phyloP scores from a whole-genome alignment of 1,140 invertebrate species.

The Helicoverpa zea region DNA sequence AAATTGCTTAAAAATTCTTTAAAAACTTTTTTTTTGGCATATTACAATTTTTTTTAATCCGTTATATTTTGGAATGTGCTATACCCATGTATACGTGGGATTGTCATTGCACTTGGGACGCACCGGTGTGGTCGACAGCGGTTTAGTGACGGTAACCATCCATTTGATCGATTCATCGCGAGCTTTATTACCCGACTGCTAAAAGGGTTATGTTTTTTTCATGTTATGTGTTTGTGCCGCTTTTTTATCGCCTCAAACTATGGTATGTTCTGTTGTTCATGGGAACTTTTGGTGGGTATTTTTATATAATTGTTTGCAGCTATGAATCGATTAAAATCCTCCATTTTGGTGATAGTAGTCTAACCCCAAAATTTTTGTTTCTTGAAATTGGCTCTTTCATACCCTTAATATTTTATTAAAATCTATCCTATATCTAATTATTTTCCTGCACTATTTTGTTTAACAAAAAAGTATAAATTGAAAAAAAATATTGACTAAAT shows the following conservation, averaged over 20 bases:
- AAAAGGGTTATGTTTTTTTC: not conserved
- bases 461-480: not conserved
- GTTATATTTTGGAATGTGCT: conserved; percentile 30
- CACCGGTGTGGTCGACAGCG: conserved; percentile 58
- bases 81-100: conserved; percentile 43
- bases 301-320: not conserved
- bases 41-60: too few relatives aligned
- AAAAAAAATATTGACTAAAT: not conserved
- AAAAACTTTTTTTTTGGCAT: too few relatives aligned
- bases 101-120: conserved; percentile 62
- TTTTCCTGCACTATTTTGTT: conserved; percentile 1
- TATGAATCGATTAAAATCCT: conserved; percentile 42
- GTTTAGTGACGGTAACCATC: conserved; percentile 61
- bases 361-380: conserved; percentile 13
- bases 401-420: not conserved
- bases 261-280: not conserved
- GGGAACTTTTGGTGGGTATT: not conserved
- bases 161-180: conserved; percentile 46
- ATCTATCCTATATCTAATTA: not conserved
- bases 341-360: conserved; percentile 23
- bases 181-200: not conserved
- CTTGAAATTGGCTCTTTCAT: not conserved
- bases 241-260: not conserved
- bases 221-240: not conserved
- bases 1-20: too few relatives aligned